Base-by-base conservation (phyloP, 2,888 invertebrate species). In the Ormyrus nitidulus region DNA sequence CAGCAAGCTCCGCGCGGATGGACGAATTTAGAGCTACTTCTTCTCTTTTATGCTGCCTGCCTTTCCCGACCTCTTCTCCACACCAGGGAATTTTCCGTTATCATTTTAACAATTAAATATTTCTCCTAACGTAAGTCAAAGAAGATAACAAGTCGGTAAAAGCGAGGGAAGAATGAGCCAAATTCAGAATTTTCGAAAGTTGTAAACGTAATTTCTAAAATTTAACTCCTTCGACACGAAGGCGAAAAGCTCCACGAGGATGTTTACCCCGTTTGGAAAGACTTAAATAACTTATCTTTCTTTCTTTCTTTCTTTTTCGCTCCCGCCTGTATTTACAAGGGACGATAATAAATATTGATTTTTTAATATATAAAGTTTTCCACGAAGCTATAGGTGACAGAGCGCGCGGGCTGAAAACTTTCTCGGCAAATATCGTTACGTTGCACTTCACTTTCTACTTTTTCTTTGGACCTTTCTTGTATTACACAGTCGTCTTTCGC, bases 291-390 rank as follows among this genome's bases (percentile, higher is more conserved):
- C 34, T 10, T 74, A 19, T 48, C 10, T 75, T 10, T 11, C n/a
- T 64, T 19, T 48, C 10, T 75, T 10, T 11, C n/a, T 64, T 11
- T 61, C 46, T 56, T 3, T 56, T 46, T 13, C 54, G 3, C 59
- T 51, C 13, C 34, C n/a, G 44, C 56, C 8, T 51, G 51, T 64
- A 79, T 79, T 76, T 73, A 59, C 79, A 72, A 72, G 64, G 78
- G 72, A 76, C 68, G 65, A 65, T 73, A 79, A 81, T 77, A 77
- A 81, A 81, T 81, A 81, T 81, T 79, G 76, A 79, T 81, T 79
- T 77, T 77, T 56, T 77, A 77, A 79, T 76, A 81, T 72, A 75
- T 68, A 73, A 81, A 79, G 76, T 79, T 81, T 75, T 56, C 56
- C 58, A 5, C 10, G 70, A 64, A 69, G 53, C 34, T 69, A 19